Evolutionary conservation across 2,113 vertebrate species (phyloP).

Genomic region (Labeo catla): DNA sequence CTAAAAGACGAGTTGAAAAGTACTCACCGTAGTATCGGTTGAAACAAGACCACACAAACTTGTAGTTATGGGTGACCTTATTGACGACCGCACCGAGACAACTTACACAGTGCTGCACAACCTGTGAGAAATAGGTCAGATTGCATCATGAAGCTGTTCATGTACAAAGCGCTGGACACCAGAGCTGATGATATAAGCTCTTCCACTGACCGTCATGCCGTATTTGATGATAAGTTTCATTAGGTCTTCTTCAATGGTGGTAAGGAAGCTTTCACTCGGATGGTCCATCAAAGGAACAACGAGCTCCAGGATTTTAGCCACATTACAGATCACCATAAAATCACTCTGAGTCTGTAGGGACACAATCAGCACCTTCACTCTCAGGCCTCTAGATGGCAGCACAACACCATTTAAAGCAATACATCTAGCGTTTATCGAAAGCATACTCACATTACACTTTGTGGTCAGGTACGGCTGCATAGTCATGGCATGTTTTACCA

Average conservation of each 20-base stretch:
- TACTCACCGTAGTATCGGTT: constrained; percentile 94
- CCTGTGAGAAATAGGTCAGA: constrained; percentile 71
- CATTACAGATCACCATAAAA: constrained; percentile 99
- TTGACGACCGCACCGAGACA: constrained; percentile 97
- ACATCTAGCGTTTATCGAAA: not conserved
- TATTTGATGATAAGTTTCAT: constrained; percentile 99
- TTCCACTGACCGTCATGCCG: constrained; percentile 90
- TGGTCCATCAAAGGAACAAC: constrained; percentile 98
- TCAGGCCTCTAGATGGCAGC: constrained; percentile 27
- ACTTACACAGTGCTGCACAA: constrained; percentile 98
- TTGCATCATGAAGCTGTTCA: not conserved
- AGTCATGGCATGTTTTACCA: constrained; percentile 99
- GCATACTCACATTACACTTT: constrained; percentile 95
- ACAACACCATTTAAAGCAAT: not conserved
- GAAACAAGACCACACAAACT: constrained; percentile 98
- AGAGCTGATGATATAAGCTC: not conserved
- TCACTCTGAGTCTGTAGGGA: constrained; percentile 90
- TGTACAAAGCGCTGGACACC: not conserved
- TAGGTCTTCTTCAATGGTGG: constrained; percentile 98
- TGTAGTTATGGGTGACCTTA: constrained; percentile 98
- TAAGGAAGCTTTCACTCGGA: constrained; percentile 96
- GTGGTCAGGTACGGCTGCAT: constrained; percentile 99
- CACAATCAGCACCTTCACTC: not conserved
- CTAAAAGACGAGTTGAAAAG: not conserved
- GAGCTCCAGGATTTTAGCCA: constrained; percentile 97